Base-by-base conservation (phyloP, 2,888 invertebrate species). In the Neoscelio sp. region DNA sequence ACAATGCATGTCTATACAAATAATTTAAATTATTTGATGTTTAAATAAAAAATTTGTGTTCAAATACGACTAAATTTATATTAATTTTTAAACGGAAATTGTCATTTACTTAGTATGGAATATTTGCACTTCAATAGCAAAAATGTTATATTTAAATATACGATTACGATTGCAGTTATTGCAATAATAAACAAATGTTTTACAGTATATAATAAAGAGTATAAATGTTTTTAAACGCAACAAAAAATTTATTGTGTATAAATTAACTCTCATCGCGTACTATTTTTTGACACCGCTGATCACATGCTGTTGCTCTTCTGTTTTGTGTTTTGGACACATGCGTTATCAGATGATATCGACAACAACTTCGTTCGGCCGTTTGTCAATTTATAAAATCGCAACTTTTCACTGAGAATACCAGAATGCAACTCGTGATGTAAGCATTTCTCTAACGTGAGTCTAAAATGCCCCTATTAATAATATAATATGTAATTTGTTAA, bases 331-430 rank as follows among this genome's bases (percentile, higher is more conserved):
- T 52, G 52, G 52, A 52, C 62, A 52, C 44, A 44, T 38, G 26
- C 44, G 40, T 71, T 71, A 62, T 71, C 35, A 52, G 71, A 71
- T 71, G 62, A 62, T 71, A 71, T 54, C 71, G 62, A 42, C 73
- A 40, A 64, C 62, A 3, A 54, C 73, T 44, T 30, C 33, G 28
- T 30, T 56, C 46, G 64, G 73, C 73, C 18, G 56, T 56, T 54
- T 64, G 73, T 64, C 73, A 73, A 64, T 30, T 74, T 56, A 42
- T 74, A 74, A 74, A 74, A 56, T 38, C 48, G 44, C 58, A 65
- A 58, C 56, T 40, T 62, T 71, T 60, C 33, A 40, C 48, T 48
- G 50, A 65, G 65, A 74, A 48, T 71, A 56, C 40, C 35, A 48
- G 40, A 56, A 33, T 18, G 44, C 64, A 8, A 56, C 28, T 73